A percentile compares a stretch with the other conserved stretches of the same genome.
Conservation (phyloP, 2,888 invertebrate genomes). For the Andrena trimmerana region DNA sequence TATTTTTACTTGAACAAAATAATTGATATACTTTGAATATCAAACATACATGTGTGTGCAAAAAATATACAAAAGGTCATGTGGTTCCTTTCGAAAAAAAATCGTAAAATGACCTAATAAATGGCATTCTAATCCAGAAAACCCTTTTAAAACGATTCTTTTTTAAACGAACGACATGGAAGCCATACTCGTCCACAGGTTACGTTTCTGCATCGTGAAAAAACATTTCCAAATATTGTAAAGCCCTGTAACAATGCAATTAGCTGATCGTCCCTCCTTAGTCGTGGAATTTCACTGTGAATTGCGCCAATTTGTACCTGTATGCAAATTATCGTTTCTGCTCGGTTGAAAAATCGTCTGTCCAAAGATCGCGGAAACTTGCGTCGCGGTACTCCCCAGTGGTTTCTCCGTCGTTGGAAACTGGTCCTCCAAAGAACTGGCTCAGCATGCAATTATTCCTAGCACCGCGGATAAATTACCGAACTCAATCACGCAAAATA, state of each 20-base stretch:
- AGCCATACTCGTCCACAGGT: neutral
- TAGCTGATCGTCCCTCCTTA: neutral
- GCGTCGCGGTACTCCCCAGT: neutral
- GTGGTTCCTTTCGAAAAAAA: too few relatives aligned
- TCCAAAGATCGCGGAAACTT: conserved; percentile 16
- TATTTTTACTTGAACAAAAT: too few relatives aligned
- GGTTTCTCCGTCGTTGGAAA: conserved; percentile 35
- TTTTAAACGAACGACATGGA: neutral
- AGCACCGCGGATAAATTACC: conserved; percentile 76
- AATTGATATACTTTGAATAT: too few relatives aligned
- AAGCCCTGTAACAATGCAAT: neutral
- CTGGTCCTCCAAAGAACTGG: conserved; percentile 45
- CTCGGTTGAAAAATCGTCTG: conserved; percentile 20
- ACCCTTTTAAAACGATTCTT: neutral
- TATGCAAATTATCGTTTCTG: conserved; percentile 7
- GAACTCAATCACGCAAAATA: conserved; percentile 63
- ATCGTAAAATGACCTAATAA: too few relatives aligned
- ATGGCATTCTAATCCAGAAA: too few relatives aligned
- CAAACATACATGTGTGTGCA: too few relatives aligned
- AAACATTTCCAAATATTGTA: neutral
- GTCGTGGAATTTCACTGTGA: neutral
- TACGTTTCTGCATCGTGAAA: neutral
- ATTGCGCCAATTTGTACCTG: conserved; percentile 7
- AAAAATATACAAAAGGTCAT: too few relatives aligned
- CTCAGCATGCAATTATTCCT: conserved; percentile 74